Base-by-base conservation (phyloP, 1,140 invertebrate genomes). In the Drosophila bocqueti region DNA sequence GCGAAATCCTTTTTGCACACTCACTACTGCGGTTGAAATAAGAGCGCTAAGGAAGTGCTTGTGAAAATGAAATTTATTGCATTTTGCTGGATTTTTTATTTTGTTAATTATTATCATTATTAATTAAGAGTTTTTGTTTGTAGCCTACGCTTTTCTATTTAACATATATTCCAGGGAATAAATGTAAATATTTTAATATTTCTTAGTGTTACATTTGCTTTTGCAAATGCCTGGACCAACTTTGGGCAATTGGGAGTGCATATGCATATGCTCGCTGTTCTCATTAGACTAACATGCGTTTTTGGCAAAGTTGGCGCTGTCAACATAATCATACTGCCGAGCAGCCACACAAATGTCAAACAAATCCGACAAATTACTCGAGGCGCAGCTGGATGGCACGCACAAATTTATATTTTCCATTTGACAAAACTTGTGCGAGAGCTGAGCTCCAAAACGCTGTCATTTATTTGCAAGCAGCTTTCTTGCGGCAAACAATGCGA, bases 311-410 rank as follows among this genome's bases (percentile, higher is more conserved):
- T 71, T 68, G 38, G 45, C 45, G 29, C 50, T 58, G n/a, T 31
- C 65, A 18, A 72, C 65, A 55, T 62, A 73, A 76, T 74, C 69
- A 45, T 65, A 24, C 36, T 46, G 40, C 43, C 60, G 34, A 57
- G 38, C 63, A 63, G 36, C 59, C 46, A 26, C 36, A 69, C 58
- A 69, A 77, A 80, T 89, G 84, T 89, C 84, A 84, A 81, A 87
- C 69, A 81, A 74, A 68, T 81, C 69, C 75, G 84, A 87, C 81
- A 87, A 89, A 89, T 89, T 81, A 72, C 73, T 72, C 60, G 64
- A 74, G 73, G 72, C 58, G 46, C 59, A 76, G 46, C 55, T 77
- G 75, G 57, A 36, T 76, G 57, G 43, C 75, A 78, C 75, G 75
- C 75, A 78, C 75, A 62, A 74, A 78, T 78, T 78, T 69, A 80